Base-by-base conservation (phyloP, 2,797 vertebrate genomes). In the Discoglossus pictus region DNA sequence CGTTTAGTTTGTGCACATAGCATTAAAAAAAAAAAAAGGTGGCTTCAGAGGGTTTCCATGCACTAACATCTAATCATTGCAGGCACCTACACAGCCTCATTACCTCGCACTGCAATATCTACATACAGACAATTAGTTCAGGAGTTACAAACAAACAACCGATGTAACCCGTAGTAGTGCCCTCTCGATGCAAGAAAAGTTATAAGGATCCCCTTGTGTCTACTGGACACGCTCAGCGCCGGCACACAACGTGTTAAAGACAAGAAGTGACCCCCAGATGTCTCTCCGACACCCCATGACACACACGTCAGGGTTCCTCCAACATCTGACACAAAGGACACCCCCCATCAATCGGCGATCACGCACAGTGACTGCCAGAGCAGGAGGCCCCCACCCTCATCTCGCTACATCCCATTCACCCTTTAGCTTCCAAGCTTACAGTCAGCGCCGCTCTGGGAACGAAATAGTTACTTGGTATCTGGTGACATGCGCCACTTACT, bases 281-380 rank as follows among this genome's bases (percentile, higher is more conserved):
- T 55, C 36, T 56, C 50, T 44, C 10, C 34, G n/a, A n/a, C 6
- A 34, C 13, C 31, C 50, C 34, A n/a, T 17, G 17, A 47, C 15
- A 23, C 48, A 23, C 5, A n/a, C 20, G 25, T 8, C 9, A 17
- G 15, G n/a, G 25, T 9, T 10, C 51, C 17, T 17, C n/a, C 27
- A 27, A 15, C 25, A 59, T 2, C 25, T 31, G 35, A 55, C 67
- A 54, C 66, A 69, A 69, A 62, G 59, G 31, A 34, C 21, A 53
- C 38, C 59, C 53, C 54, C 64, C 39, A 39, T 31, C 27, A 31
- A 4, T 11, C 12, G 23, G 36, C n/a, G 13, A 18, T 12, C 42
- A 12, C 17, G 13, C 5, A 15, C 6, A 46, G 23, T 34, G 38
- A 24, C 4, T 10, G 51, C 15, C 51, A 53, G 16, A 36, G 50